These are phyloP conservation scores for Pseudopleuronectes americanus DNA, from an alignment of 2,797 vertebrate species.

Conservation along the genomic window DNA sequence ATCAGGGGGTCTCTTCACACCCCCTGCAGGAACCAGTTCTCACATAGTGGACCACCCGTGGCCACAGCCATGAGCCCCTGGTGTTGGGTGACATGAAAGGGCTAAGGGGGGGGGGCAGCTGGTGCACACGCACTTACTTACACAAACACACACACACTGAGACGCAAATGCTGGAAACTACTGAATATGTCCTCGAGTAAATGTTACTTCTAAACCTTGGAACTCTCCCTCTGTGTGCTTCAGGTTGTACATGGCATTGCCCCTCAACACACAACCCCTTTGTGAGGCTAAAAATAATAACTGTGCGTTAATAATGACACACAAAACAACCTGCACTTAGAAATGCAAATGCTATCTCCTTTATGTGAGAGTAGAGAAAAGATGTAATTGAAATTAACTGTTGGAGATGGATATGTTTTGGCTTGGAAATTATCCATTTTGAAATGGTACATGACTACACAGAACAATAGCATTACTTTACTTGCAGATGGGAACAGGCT, in stretches of 20 bases:
- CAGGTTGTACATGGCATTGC: slow-evolving; percentile 61
- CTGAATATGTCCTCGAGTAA: slow-evolving; percentile 59
- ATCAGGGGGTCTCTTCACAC: slow-evolving; percentile 79
- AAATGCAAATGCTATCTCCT: slow-evolving; percentile 4
- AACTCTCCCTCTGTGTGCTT: slow-evolving; percentile 34
- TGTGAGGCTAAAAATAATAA: slow-evolving; percentile 40
- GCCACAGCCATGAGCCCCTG: slow-evolving; percentile 58
- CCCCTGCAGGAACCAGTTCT: slow-evolving; percentile 78
- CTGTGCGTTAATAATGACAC: slow-evolving; percentile 2
- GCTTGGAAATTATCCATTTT: slow-evolving; percentile 4
- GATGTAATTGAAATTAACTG: not conserved
- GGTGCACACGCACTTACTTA: slow-evolving; percentile 40
- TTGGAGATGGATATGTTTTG: not conserved
- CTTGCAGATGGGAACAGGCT: slow-evolving; percentile 12
- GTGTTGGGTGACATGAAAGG: slow-evolving; percentile 74
- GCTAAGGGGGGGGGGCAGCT: slow-evolving; percentile 60
- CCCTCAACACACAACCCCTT: slow-evolving; percentile 44
- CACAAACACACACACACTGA: slow-evolving; percentile 32
- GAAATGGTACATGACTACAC: not conserved
- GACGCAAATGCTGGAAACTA: slow-evolving; percentile 50
- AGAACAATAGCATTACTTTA: not conserved
- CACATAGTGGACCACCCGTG: slow-evolving; percentile 73
- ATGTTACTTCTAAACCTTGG: slow-evolving; percentile 47
- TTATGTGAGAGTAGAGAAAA: not conserved
- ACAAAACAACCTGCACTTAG: not conserved